These are phyloP conservation scores for Zaprionus ornatus DNA, from an alignment of 1,140 invertebrate species.

Conservation along the genomic window DNA sequence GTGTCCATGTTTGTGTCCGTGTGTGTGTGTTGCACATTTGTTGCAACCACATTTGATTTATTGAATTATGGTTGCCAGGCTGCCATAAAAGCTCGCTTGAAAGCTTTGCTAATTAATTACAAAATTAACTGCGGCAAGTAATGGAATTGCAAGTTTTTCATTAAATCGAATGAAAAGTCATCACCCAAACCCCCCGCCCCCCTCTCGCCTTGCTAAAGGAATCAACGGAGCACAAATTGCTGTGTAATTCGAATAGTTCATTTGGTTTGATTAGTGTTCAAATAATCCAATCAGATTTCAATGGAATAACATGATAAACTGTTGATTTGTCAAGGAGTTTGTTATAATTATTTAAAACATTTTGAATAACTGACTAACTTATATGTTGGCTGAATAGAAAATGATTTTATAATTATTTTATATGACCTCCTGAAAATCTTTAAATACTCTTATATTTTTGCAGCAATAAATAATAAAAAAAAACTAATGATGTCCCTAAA, in stretches of 20 bases:
- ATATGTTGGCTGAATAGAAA: not conserved
- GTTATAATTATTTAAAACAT: no score
- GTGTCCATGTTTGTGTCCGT: not conserved
- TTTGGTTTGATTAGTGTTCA: constrained; percentile 3
- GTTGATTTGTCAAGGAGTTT: no score
- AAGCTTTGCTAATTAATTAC: constrained; percentile 76
- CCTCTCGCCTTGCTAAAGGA: not conserved
- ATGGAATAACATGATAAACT: no score
- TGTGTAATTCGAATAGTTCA: not conserved
- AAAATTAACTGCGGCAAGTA: constrained; percentile 64
- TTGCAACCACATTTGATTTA: constrained; percentile 76
- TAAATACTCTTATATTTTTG: no score
- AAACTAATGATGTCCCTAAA: no score
- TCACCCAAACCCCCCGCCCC: no score
- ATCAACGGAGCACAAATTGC: not conserved
- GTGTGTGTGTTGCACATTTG: constrained; percentile 32
- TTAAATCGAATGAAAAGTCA: constrained; percentile 30
- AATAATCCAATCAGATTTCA: not conserved
- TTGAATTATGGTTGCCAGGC: constrained; percentile 73
- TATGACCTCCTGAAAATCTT: no score
- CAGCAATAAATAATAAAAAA: no score
- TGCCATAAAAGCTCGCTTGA: constrained; percentile 71
- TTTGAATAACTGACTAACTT: not conserved
- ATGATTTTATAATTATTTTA: not conserved
- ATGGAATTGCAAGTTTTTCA: constrained; percentile 51